A percentile compares a stretch with the other conserved stretches of the same genome.
Evolutionary conservation across 2,113 vertebrate species (phyloP).

Genomic region (Odontesthes bonariensis): DNA sequence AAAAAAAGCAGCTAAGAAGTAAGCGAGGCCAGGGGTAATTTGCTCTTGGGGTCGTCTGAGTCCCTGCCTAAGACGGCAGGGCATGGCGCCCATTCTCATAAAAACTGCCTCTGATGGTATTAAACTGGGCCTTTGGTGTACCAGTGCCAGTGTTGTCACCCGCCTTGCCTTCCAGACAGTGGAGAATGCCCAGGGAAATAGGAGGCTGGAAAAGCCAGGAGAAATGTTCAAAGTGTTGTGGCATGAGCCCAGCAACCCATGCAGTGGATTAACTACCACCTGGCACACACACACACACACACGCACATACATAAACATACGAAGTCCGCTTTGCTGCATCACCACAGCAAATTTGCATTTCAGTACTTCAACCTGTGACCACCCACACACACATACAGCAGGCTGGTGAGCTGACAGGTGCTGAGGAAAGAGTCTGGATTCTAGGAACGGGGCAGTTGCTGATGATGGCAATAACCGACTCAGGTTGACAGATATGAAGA

Average conservation of each 20-base stretch:
- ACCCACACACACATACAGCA: conserved; percentile 21
- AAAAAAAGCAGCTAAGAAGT: conserved; percentile 7
- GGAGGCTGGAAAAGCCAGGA: conserved; percentile 40
- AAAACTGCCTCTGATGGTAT: conserved; percentile 64
- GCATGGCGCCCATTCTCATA: conserved; percentile 45
- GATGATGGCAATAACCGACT: conserved; percentile 50
- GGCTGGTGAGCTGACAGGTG: conserved; percentile 48
- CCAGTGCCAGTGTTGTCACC: conserved; percentile 36
- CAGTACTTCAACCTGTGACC: conserved; percentile 62
- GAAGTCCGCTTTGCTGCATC: conserved; percentile 40
- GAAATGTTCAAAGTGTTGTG: conserved; percentile 44
- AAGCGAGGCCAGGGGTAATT: conserved; percentile 28
- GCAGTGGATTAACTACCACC: conserved; percentile 60
- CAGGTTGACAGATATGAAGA: conserved; percentile 52
- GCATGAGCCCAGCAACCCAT: conserved; percentile 43
- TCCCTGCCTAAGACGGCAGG: conserved; percentile 53
- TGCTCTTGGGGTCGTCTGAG: conserved; percentile 52
- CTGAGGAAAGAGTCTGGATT: conserved; percentile 46
- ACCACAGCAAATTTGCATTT: conserved; percentile 64
- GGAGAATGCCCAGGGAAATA: conserved; percentile 35
- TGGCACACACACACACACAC: conserved; percentile 28
- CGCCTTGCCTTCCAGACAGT: conserved; percentile 46
- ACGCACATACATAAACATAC: conserved; percentile 18
- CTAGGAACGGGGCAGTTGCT: conserved; percentile 46
- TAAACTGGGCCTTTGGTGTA: conserved; percentile 59